Evolutionary conservation across 2,113 vertebrate species (phyloP).

Genomic region (Periophthalmodon schlosseri): DNA sequence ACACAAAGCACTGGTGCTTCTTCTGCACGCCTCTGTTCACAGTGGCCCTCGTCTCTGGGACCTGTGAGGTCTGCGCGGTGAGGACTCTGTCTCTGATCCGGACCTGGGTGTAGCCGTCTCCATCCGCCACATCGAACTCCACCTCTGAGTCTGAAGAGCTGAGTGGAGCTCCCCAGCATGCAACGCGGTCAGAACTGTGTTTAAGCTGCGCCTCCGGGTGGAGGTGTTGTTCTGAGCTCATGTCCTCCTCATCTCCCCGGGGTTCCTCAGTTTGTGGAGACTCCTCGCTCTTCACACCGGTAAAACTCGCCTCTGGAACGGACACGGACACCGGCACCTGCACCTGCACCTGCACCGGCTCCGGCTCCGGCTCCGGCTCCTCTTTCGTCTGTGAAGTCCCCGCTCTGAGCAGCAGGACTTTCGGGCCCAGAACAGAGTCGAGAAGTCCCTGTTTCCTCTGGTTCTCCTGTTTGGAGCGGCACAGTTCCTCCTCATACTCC

Average conservation of each 20-base stretch:
- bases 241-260: background rate
- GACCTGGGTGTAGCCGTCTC: background rate
- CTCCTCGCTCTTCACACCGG: background rate
- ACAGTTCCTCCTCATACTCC: background rate
- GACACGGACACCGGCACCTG: background rate
- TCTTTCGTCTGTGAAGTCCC: background rate
- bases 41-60: background rate
- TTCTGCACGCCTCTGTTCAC: background rate
- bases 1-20: background rate
- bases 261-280: background rate
- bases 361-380: too few relatives aligned
- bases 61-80: too few relatives aligned
- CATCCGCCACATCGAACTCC: background rate
- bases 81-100: background rate
- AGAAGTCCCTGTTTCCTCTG: background rate
- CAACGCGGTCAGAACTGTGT: background rate
- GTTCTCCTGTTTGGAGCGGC: background rate
- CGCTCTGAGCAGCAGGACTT: background rate
- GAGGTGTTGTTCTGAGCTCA: background rate
- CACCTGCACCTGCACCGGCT: too few relatives aligned
- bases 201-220: background rate
- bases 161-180: background rate
- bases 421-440: background rate
- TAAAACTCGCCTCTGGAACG: background rate
- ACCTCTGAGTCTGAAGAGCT: background rate